A percentile compares a stretch with the other conserved stretches of the same genome.
phyloP scores from a whole-genome alignment of 2,888 invertebrate species.

The Drosophila rubida region DNA sequence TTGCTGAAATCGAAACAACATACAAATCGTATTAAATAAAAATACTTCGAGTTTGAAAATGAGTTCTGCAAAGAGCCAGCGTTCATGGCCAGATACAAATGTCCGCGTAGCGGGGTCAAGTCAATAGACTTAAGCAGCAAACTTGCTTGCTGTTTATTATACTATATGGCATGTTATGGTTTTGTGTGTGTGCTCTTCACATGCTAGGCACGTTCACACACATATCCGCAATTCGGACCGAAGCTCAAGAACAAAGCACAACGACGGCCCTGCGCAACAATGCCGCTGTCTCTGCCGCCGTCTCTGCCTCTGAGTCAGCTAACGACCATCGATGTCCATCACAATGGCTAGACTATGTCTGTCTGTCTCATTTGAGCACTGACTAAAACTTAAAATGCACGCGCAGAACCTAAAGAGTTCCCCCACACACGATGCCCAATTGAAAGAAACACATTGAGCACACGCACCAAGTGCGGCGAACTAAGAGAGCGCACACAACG shows the following conservation, averaged over 20 bases:
- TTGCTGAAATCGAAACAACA: constrained; percentile 62
- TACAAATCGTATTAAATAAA: background rate
- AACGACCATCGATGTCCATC: constrained; percentile 49
- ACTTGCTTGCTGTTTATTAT: constrained; percentile 9
- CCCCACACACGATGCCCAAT: constrained; percentile 17
- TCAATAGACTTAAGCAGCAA: constrained; percentile 35
- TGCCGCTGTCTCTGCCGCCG: background rate
- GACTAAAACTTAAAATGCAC: constrained; percentile 31
- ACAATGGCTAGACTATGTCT: constrained; percentile 24
- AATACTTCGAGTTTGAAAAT: background rate
- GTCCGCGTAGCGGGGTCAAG: constrained; percentile 21
- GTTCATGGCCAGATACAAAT: constrained; percentile 24
- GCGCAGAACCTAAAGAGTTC: constrained; percentile 36
- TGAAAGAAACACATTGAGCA: constrained; percentile 4
- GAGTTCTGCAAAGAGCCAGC: background rate
- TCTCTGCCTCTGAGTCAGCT: constrained; percentile 8
- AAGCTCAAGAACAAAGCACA: constrained; percentile 70
- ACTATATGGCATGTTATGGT: background rate
- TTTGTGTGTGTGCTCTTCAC: constrained; percentile 23
- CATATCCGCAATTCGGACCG: constrained; percentile 68
- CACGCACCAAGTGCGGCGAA: background rate
- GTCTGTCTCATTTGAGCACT: constrained; percentile 19
- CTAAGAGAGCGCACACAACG: constrained; percentile 19
- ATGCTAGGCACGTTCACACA: constrained; percentile 62
- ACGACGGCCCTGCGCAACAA: constrained; percentile 41